Conservation (phyloP, 92 coral and sea anemone genomes). For the Zoanthus gigantus region DNA sequence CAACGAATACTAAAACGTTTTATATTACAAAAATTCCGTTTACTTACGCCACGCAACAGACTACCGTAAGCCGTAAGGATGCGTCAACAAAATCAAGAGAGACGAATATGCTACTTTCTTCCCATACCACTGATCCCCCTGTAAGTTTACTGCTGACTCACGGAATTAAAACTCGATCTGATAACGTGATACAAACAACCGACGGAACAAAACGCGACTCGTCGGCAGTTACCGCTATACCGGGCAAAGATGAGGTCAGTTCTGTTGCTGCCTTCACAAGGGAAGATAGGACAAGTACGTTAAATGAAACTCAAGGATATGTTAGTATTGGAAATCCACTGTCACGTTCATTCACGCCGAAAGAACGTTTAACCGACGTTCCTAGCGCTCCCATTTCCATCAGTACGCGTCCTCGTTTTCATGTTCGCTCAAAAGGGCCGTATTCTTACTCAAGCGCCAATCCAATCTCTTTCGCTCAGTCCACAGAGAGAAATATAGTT, state of each 20-base stretch:
- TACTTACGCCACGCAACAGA: not conserved
- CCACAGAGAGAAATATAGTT: not conserved
- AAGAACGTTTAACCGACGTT: not conserved
- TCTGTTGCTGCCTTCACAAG: constrained; percentile 37
- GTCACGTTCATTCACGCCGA: constrained; percentile 14
- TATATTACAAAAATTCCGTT: not conserved
- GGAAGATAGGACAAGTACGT: constrained; percentile 47
- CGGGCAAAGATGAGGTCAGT: constrained; percentile 41
- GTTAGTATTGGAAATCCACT: constrained; percentile 35
- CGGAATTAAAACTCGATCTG: constrained; percentile 8
- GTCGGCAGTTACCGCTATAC: constrained; percentile 35
- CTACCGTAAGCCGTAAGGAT: not conserved
- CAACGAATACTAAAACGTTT: not conserved
- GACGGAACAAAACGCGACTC: constrained; percentile 35
- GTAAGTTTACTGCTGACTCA: constrained; percentile 1
- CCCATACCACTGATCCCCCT: not conserved
- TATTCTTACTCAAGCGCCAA: not conserved
- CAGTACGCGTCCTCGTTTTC: not conserved
- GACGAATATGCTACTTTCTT: not conserved
- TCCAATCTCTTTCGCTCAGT: not conserved
- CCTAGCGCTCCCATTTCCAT: not conserved
- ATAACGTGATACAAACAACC: constrained; percentile 26
- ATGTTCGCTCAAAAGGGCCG: not conserved
- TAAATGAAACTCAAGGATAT: constrained; percentile 31
- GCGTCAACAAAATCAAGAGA: not conserved